phyloP scores from a whole-genome alignment of 2,888 invertebrate genomes.

The Aplocera efformata region DNA sequence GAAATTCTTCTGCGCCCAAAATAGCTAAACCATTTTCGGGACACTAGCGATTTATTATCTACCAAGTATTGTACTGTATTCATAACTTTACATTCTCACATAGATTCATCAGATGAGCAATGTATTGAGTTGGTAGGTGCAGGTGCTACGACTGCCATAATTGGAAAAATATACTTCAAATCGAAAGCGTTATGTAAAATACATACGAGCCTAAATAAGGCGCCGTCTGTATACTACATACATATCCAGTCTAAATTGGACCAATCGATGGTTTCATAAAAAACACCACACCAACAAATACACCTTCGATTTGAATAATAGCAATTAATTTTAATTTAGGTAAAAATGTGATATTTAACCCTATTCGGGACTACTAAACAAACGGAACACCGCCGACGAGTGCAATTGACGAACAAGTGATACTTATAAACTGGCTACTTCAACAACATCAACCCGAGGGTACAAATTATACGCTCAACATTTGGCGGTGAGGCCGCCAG shows the following conservation, averaged over 20 bases:
- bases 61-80: no score
- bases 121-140: slow-evolving; percentile 23
- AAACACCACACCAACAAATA: slow-evolving; percentile 28
- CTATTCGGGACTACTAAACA: slow-evolving; percentile 59
- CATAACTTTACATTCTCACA: slow-evolving; percentile 9
- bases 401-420: slow-evolving; percentile 80
- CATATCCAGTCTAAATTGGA: no score
- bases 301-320: slow-evolving; percentile 43
- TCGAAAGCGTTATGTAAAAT: slow-evolving; percentile 39
- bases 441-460: slow-evolving; percentile 72
- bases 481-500: slow-evolving; percentile 40
- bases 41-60: no score
- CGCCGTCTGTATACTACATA: no score
- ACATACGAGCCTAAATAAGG: slow-evolving; percentile 19
- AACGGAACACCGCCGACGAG: slow-evolving; percentile 71
- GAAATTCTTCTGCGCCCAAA: no score
- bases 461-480: slow-evolving; percentile 60
- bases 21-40: no score
- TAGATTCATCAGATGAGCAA: slow-evolving; percentile 29
- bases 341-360: slow-evolving; percentile 46
- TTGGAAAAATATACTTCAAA: slow-evolving; percentile 37
- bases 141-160: slow-evolving; percentile 45
- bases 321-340: slow-evolving; percentile 31
- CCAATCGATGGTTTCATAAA: no score
- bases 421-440: slow-evolving; percentile 72